Base-by-base conservation (phyloP, 2,797 vertebrate species). In the Acipenser ruthenus region DNA sequence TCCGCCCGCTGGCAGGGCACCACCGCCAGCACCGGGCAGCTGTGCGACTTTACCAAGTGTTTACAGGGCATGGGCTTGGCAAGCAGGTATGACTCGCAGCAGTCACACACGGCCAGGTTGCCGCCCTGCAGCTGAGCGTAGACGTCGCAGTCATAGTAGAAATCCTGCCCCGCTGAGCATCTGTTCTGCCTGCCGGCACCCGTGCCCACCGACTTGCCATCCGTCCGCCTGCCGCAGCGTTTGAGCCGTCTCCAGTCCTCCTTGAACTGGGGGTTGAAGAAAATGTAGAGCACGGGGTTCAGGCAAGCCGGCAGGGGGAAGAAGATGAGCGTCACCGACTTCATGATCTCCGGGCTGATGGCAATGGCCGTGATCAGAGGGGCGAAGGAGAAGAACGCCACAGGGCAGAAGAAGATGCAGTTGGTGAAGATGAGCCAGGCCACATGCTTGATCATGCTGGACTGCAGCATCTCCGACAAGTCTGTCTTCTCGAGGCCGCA, bases 381-480 rank as follows among this genome's bases (percentile, higher is more conserved):
- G 1, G 94, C 93, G 8, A 99, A 98, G 0, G 95, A 98, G 83
- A 99, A 99, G 6, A 96, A 96, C 0, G 97, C 95, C 52, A 98
- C 95, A 0, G 97, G 97, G 79, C 96, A 99, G 86, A 98, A 99
- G 71, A 99, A 97, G 82, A 99, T 95, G 86, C 96, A 98, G 77
- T 98, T 98, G 64, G 95, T 98, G 83, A 99, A 99, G 82, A 99
- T 98, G 1, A 99, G 91, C 97, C 97, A 99, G 65, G 96, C 96
- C 0, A 99, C 90, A 0, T 99, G 95, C 66, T 95, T 93, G 68
- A 97, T 92, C 50, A 90, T 92, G 15, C 91, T 90, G 0, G 93
- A 91, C 74, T 97, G 92, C 0, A 91, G 89, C 4, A 92, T 92
- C 70, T 95, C 94, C 0, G 91, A 92, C 68, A 98, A 87, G 79